Evolutionary conservation across 2,113 vertebrate genomes (phyloP).

Genomic region (Anarrhichthys ocellatus): DNA sequence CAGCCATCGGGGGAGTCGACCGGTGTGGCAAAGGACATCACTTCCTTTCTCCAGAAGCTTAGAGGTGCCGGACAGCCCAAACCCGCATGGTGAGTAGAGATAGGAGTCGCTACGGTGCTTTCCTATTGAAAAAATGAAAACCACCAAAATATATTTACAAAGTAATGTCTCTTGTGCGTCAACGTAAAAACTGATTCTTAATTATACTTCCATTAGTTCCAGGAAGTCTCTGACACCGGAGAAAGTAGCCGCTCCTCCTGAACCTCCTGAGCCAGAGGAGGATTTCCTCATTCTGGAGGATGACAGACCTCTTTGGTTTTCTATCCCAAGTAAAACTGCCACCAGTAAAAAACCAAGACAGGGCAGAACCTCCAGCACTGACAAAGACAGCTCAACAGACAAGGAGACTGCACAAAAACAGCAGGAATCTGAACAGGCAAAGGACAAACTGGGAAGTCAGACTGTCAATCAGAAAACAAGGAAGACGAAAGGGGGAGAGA

Average conservation of each 20-base stretch:
- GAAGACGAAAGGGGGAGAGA: slow-evolving; percentile 12
- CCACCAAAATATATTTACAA: background rate
- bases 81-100: slow-evolving; percentile 62
- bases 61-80: slow-evolving; percentile 57
- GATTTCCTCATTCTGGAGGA: slow-evolving; percentile 83
- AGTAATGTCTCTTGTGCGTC: background rate
- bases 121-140: background rate
- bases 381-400: slow-evolving; percentile 46
- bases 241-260: slow-evolving; percentile 43
- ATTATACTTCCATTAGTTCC: slow-evolving; percentile 23
- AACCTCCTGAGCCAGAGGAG: slow-evolving; percentile 67
- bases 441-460: background rate
- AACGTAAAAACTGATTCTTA: background rate
- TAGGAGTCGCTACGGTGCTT: too few relatives aligned
- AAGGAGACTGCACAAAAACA: slow-evolving; percentile 20
- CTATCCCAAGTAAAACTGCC: slow-evolving; percentile 68
- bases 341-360: slow-evolving; percentile 33
- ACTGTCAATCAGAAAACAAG: slow-evolving; percentile 12
- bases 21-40: slow-evolving; percentile 20
- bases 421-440: slow-evolving; percentile 9
- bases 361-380: slow-evolving; percentile 29
- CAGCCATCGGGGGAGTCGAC: background rate
- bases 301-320: slow-evolving; percentile 63
- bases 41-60: slow-evolving; percentile 71
- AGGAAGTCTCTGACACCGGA: slow-evolving; percentile 24